Base-by-base conservation (phyloP, 2,888 invertebrate species). In the Branchinecta sandiegonensis region DNA sequence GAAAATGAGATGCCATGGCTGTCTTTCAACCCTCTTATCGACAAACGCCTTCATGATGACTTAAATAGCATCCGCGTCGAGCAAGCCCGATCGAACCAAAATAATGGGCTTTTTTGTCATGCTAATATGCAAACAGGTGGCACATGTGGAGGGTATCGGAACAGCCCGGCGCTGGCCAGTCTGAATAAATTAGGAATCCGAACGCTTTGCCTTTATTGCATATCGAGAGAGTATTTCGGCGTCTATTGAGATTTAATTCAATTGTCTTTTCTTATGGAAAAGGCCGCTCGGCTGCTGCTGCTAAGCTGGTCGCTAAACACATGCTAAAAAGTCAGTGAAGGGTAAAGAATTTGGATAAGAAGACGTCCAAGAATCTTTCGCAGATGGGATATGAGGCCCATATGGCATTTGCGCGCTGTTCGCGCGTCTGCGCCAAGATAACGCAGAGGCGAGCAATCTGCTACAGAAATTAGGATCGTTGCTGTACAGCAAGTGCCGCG, bases 101-200 rank as follows among this genome's bases (percentile, higher is more conserved):
- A 56, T 14, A 17, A 56, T 14, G 56, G 8, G n/a, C 17, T 56
- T 56, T 56, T 56, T 56, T 56, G 56, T 56, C n/a, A 56, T 56
- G 56, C 56, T 56, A 56, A 56, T 56, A 17, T 14, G 56, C n/a
- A 8, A 56, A 56, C 56, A 56, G 56, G 56, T 56, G 56, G 56
- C 56, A 14, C 56, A n/a, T 17, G 6, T 37, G 37, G 37, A 37
- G 37, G 37, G 37, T 37, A 37, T 37, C 37, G 37, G 37, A 37
- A 56, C 56, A 56, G 17, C 56, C 17, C 56, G 56, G 56, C n/a
- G 1, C 56, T 56, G 56, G 17, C 56, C 56, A 56, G n/a, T 56
- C 56, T 56, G 56, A 56, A 56, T 56, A 56, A 56, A 56, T 56
- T 56, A 56, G 56, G 56, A 56, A 56, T 14, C n/a, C 17, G 56